Evolutionary conservation across 35 echinoderm and acorn worm species (phyloP).

Genomic region (Apostichopus japonicus): DNA sequence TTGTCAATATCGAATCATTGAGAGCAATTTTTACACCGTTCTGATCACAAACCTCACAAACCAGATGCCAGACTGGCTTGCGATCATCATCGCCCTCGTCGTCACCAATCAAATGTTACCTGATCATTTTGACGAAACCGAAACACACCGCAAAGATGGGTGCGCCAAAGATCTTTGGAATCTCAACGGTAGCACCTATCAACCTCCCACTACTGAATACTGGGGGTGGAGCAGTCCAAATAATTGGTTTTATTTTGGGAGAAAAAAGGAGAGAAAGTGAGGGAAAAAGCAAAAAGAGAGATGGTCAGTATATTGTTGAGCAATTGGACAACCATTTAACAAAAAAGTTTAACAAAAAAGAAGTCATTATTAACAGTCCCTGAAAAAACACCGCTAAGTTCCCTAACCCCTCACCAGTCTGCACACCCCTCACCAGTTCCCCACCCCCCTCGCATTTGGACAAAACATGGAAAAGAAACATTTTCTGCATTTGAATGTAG

Average conservation of each 20-base stretch:
- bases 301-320: slow-evolving; percentile 38
- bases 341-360: neutral
- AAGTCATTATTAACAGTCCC: neutral
- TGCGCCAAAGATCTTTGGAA: slow-evolving; percentile 26
- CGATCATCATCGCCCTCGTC: neutral
- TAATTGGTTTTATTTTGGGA: slow-evolving; percentile 25
- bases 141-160: neutral
- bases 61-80: no score
- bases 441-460: no score
- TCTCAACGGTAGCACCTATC: slow-evolving; percentile 4
- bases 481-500: no score
- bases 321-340: neutral
- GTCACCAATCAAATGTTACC: slow-evolving; percentile 1
- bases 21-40: no score
- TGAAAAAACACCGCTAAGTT: neutral
- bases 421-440: no score
- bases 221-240: slow-evolving; percentile 50
- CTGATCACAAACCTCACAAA: no score
- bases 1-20: no score
- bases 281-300: slow-evolving; percentile 68
- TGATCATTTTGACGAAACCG: slow-evolving; percentile 4
- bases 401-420: no score
- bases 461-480: no score
- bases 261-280: slow-evolving; percentile 57
- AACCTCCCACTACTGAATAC: slow-evolving; percentile 42